These are phyloP conservation scores for Rhodophaea formosa DNA, from an alignment of 2,888 invertebrate species.

Conservation along the genomic window DNA sequence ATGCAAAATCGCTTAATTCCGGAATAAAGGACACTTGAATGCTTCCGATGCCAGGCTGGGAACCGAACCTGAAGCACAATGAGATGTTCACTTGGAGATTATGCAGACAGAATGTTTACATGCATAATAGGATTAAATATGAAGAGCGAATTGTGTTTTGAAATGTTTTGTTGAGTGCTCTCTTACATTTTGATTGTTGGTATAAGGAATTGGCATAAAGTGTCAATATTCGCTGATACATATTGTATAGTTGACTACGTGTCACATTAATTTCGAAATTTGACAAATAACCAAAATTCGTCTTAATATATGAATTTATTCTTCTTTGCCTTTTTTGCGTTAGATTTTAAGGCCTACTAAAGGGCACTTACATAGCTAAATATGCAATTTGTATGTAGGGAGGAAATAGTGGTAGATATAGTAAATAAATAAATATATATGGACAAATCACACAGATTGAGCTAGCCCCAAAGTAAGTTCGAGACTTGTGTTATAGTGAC, in stretches of 20 bases:
- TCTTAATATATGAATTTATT: too few relatives aligned
- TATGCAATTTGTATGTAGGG: too few relatives aligned
- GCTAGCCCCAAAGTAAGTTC: too few relatives aligned
- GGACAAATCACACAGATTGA: too few relatives aligned
- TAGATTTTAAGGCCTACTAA: too few relatives aligned
- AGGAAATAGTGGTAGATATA: too few relatives aligned
- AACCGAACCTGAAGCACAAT: slow-evolving; percentile 38
- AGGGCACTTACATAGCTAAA: too few relatives aligned
- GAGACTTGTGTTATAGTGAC: too few relatives aligned
- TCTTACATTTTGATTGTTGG: slow-evolving; percentile 34
- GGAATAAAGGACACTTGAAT: slow-evolving; percentile 72
- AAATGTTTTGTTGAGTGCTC: slow-evolving; percentile 49
- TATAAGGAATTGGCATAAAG: slow-evolving; percentile 33
- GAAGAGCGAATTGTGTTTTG: slow-evolving; percentile 56
- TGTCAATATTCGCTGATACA: slow-evolving; percentile 19
- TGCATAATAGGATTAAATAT: slow-evolving; percentile 72
- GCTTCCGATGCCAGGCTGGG: slow-evolving; percentile 59
- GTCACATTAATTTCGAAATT: neutral
- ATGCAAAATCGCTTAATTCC: slow-evolving; percentile 78
- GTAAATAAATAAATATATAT: too few relatives aligned
- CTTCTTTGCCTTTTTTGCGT: too few relatives aligned
- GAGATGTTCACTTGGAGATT: slow-evolving; percentile 71
- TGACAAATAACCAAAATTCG: too few relatives aligned
- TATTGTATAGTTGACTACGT: neutral
- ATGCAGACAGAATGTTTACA: slow-evolving; percentile 68